Base-by-base conservation (phyloP, 2,113 vertebrate species). In the Limnothrissa miodon region DNA sequence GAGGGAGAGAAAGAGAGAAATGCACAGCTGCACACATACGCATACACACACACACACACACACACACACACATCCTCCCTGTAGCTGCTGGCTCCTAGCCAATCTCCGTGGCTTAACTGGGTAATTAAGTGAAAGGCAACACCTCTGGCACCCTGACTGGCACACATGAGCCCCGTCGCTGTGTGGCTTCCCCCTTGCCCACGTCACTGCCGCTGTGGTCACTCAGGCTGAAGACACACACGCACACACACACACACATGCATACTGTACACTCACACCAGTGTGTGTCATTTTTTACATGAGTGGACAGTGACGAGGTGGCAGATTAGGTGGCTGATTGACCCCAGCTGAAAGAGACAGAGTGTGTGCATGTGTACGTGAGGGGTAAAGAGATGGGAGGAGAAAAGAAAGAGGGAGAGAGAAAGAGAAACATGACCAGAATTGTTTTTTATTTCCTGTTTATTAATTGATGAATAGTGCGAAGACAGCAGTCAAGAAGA, bases 51-150 rank as follows among this genome's bases (percentile, higher is more conserved):
- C 56, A 62, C 59, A 33, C 59, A 66, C 59, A 66, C 59, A 66
- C 59, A 66, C 66, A 74, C 66, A 74, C 66, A 74, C 25, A 74
- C 66, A 2, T 74, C 29, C 83, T 85, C 59, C 86, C 84, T 82
- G 42, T 85, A 81, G 81, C 78, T 80, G 82, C 48, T 92, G 92
- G 90, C 90, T 81, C 51, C 42, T 2, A 42, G 89, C 90, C 92
- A 90, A 81, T 46, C 62, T 84, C 62, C 87, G 85, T 86, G 85
- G 83, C 84, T 87, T 85, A 81, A 80, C 87, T 53, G 56, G 85
- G 82, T 85, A 87, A 90, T 92, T 90, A 92, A 89, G 83, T 90
- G 89, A 87, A 92, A 90, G 86, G 83, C 84, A 90, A 92, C 90
- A 90, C 91, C 88, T 90, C 17, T 33, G 83, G 87, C 42, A 42